These are phyloP conservation scores for Parnassius apollo DNA, from an alignment of 2,888 invertebrate species.

Conservation along the genomic window DNA sequence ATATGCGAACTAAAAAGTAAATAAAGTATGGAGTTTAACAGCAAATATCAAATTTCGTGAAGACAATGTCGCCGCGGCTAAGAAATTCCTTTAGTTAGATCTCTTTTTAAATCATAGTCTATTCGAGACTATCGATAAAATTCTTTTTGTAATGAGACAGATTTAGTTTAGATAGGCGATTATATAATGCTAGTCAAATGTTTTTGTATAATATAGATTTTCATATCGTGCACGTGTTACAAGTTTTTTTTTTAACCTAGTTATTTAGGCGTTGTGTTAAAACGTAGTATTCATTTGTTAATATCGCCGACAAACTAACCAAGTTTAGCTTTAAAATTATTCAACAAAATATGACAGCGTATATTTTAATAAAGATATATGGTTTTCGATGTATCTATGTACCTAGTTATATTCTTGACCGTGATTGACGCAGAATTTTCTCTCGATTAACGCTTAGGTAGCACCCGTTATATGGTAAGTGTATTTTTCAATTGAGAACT, in stretches of 20 bases:
- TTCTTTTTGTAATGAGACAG: too few relatives aligned
- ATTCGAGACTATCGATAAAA: too few relatives aligned
- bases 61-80: too few relatives aligned
- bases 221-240: background rate
- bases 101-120: too few relatives aligned
- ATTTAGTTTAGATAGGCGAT: conserved; percentile 11
- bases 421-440: background rate
- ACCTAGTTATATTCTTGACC: background rate
- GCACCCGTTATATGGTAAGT: background rate
- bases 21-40: too few relatives aligned
- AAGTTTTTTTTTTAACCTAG: background rate
- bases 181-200: conserved; percentile 3
- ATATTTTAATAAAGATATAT: conserved; percentile 20
- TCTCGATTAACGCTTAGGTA: background rate
- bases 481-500: background rate
- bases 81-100: too few relatives aligned
- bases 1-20: too few relatives aligned
- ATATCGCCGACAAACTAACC: background rate
- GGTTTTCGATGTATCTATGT: conserved; percentile 9
- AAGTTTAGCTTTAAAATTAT: background rate
- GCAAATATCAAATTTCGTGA: too few relatives aligned
- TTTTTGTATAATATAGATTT: background rate
- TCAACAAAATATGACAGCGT: conserved; percentile 8
- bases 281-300: conserved; percentile 2
- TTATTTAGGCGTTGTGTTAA: background rate